Evolutionary conservation across 2,888 invertebrate genomes (phyloP).

Genomic region (Molorchus minor): DNA sequence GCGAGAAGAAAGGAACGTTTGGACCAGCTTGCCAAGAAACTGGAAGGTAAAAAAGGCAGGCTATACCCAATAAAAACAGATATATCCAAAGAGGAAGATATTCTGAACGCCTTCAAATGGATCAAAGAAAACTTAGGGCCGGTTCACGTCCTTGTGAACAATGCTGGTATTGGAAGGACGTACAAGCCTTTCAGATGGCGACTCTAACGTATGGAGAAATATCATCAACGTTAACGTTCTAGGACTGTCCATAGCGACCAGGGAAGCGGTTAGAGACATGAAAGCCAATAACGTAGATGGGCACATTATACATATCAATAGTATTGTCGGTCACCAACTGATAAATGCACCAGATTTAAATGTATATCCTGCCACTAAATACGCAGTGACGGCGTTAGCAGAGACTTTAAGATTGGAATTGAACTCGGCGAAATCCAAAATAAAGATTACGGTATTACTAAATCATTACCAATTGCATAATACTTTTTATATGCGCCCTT

Average conservation of each 20-base stretch:
- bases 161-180: slow-evolving; percentile 16
- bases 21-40: no score
- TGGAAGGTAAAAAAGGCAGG: no score
- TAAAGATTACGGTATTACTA: no score
- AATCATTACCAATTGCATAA: no score
- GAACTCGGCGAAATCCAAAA: no score
- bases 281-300: slow-evolving; percentile 41
- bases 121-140: no score
- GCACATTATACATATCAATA: slow-evolving; percentile 48
- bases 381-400: slow-evolving; percentile 42
- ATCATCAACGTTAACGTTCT: slow-evolving; percentile 42
- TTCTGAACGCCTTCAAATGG: no score
- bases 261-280: slow-evolving; percentile 47
- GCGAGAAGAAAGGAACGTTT: no score
- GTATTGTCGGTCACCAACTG: slow-evolving; percentile 44
- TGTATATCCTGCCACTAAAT: slow-evolving; percentile 42
- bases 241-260: slow-evolving; percentile 44
- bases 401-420: slow-evolving; percentile 44
- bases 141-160: no score
- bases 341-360: slow-evolving; percentile 35
- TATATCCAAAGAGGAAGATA: no score
- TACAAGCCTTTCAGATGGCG: slow-evolving; percentile 7
- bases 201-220: slow-evolving; percentile 36
- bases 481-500: no score
- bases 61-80: no score